A percentile compares a stretch with the other conserved stretches of the same genome.
phyloP scores from a whole-genome alignment of 35 echinoderm and acorn worm genomes.

The Heliocidaris tuberculata region DNA sequence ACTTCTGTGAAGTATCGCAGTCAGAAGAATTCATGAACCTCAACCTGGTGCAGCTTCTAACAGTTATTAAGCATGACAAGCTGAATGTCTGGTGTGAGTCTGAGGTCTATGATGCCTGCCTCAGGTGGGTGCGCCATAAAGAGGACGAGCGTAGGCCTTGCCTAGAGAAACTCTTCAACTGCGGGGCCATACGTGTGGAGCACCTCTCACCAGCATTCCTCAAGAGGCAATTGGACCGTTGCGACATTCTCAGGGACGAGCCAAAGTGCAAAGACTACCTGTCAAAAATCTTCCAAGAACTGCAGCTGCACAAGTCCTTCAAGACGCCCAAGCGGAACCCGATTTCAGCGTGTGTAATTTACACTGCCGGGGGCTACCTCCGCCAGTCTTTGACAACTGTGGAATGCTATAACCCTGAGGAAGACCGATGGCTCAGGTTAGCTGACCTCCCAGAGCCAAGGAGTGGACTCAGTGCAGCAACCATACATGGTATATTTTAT shows the following conservation, averaged over 20 bases:
- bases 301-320: slow-evolving; percentile 73
- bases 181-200: slow-evolving; percentile 73
- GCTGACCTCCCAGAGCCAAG: slow-evolving; percentile 82
- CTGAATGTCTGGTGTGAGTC: slow-evolving; percentile 94
- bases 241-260: slow-evolving; percentile 80
- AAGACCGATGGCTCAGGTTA: slow-evolving; percentile 70
- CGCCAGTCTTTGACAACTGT: slow-evolving; percentile 80
- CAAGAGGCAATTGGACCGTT: slow-evolving; percentile 83
- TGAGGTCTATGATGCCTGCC: slow-evolving; percentile 93
- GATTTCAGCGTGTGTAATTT: slow-evolving; percentile 82
- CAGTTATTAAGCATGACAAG: slow-evolving; percentile 79
- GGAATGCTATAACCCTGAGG: slow-evolving; percentile 92
- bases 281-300: slow-evolving; percentile 88
- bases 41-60: slow-evolving; percentile 68
- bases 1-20: slow-evolving; percentile 89
- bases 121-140: slow-evolving; percentile 81
- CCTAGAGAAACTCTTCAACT: slow-evolving; percentile 88
- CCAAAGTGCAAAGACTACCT: slow-evolving; percentile 90
- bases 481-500: slow-evolving; percentile 90
- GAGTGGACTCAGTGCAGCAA: slow-evolving; percentile 91
- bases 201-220: slow-evolving; percentile 92
- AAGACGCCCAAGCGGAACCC: slow-evolving; percentile 73
- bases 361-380: slow-evolving; percentile 91
- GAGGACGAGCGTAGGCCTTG: slow-evolving; percentile 66
- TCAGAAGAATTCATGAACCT: slow-evolving; percentile 95